Evolutionary conservation across 2,113 vertebrate genomes (phyloP), one percentile per base, ranked within the genome.

Genomic region (Holacanthus passer): DNA sequence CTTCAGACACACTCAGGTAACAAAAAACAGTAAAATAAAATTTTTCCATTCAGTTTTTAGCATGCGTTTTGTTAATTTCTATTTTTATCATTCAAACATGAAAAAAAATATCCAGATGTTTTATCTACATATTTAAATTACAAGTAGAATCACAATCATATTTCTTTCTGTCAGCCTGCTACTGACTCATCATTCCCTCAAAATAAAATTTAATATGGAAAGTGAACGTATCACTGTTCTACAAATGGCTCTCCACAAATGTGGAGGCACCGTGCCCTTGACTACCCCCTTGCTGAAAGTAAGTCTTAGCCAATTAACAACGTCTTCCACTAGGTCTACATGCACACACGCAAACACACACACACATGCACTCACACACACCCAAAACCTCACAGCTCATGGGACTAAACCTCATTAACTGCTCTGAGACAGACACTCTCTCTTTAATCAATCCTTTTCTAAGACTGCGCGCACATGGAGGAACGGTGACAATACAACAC

Each of bases 361-460:
- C 37, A 72, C 37, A 59, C 70, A 12, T 63, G 81, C 76, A 75
- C 89, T 48, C 85, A 86, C 85, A 86, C 90, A 92, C 80, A 60
- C 65, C 45, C 79, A 80, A 90, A 56, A 82, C 88, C 91, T 90
- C 60, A 0, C 87, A 86, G 91, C 93, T 94, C 93, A 90, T 90
- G 93, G 93, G 93, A 93, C 92, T 87, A 92, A 94, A 94, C 92
- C 93, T 94, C 93, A 94, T 94, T 94, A 94, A 94, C 92, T 94
- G 92, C 93, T 94, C 90, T 91, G 92, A 94, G 93, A 93, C 92
- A 93, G 91, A 92, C 89, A 92, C 93, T 92, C 90, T 93, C 92
- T 91, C 92, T 94, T 94, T 94, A 94, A 94, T 94, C 93, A 94
- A 94, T 94, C 90, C 91, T 94, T 94, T 94, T 94, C 92, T 94